These are phyloP conservation scores for Oncorhynchus kisutch DNA, from an alignment of 2,113 vertebrate genomes.

Conservation along the genomic window DNA sequence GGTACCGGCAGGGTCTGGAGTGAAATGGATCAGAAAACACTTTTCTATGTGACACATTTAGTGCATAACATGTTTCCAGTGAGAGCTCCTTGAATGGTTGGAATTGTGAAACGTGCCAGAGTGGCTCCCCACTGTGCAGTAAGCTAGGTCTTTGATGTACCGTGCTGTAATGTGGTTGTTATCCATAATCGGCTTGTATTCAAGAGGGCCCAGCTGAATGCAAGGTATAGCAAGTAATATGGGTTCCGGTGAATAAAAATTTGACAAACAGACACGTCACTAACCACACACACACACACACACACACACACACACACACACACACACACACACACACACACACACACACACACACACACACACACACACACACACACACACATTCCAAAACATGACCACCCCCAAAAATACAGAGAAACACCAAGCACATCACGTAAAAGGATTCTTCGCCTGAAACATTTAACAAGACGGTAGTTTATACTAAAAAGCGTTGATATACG, in stretches of 20 bases:
- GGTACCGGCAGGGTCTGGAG: conserved; percentile 82
- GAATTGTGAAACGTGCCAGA: conserved; percentile 94
- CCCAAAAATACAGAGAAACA: neutral
- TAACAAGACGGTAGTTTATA: neutral
- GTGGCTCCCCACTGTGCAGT: conserved; percentile 92
- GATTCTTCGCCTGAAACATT: neutral
- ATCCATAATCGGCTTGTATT: conserved; percentile 96
- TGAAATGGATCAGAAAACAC: conserved; percentile 89
- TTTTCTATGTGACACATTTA: conserved; percentile 94
- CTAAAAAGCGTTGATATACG: neutral
- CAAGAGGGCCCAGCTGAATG: conserved; percentile 87
- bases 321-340: conserved; percentile 20
- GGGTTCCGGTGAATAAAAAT: conserved; percentile 67
- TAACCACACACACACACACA: neutral
- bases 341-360: too few species aligned
- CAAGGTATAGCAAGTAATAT: conserved; percentile 85
- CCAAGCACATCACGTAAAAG: neutral
- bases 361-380: neutral
- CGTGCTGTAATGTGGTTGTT: conserved; percentile 93
- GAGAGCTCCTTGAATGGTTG: conserved; percentile 87
- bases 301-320: neutral
- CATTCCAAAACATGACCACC: neutral
- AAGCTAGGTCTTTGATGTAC: conserved; percentile 90
- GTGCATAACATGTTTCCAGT: conserved; percentile 92
- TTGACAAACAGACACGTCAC: conserved; percentile 27